phyloP scores from a whole-genome alignment of 2,888 invertebrate genomes.

The Cataglyphis albicans region DNA sequence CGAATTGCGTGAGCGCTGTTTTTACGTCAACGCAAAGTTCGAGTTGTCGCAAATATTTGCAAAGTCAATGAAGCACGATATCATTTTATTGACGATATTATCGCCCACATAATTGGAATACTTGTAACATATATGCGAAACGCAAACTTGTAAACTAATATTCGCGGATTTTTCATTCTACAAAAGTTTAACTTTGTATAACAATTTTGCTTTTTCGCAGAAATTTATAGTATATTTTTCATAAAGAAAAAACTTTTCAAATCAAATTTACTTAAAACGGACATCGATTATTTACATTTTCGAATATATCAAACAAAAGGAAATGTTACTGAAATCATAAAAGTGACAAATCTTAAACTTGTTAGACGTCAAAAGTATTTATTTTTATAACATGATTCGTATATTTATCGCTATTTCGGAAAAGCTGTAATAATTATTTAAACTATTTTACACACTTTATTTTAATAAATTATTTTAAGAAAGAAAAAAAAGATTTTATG shows the following conservation, averaged over 20 bases:
- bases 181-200: background rate
- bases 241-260: background rate
- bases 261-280: background rate
- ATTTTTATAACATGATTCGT: background rate
- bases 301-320: background rate
- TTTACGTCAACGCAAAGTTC: conserved; percentile 42
- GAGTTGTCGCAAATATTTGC: conserved; percentile 67
- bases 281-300: background rate
- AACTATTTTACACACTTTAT: background rate
- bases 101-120: conserved; percentile 4
- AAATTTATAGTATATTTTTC: background rate
- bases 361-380: background rate
- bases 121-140: background rate
- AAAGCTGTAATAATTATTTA: background rate
- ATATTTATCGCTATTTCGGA: background rate
- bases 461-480: background rate
- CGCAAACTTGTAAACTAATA: background rate
- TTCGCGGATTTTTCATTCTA: background rate
- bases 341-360: background rate
- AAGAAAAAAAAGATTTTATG: background rate
- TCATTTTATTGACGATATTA: background rate
- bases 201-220: background rate
- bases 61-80: conserved; percentile 41
- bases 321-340: background rate
- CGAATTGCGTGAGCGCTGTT: conserved; percentile 55